Percentiles rank a stretch among this genome's conserved stretches.
Conservation (phyloP, 2,797 vertebrate genomes). For the Echeneis naucrates region DNA sequence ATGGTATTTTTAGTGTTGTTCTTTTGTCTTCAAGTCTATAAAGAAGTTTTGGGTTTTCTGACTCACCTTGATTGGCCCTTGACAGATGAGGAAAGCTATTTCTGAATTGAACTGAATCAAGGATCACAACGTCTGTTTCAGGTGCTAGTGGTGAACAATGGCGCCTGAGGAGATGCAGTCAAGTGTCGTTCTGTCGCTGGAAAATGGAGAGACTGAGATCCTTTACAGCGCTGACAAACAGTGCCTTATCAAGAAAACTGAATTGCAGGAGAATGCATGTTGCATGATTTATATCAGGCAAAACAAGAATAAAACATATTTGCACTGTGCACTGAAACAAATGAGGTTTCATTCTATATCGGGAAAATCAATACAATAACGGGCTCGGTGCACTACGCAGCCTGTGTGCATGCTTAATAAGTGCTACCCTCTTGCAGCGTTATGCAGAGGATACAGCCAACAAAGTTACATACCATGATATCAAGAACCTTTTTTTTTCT, state of each 20-base stretch:
- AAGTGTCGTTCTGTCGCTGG: constrained; percentile 26
- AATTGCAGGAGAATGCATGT: constrained; percentile 71
- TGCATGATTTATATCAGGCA: constrained; percentile 76
- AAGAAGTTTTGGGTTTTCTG: neutral
- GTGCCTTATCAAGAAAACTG: constrained; percentile 65
- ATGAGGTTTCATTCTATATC: constrained; percentile 81
- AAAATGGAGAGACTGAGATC: constrained; percentile 55
- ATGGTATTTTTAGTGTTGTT: neutral
- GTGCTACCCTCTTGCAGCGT: constrained; percentile 41
- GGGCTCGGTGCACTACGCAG: constrained; percentile 61
- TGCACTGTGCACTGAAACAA: constrained; percentile 81
- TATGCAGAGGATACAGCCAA: constrained; percentile 41
- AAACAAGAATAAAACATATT: constrained; percentile 82
- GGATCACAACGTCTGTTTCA: constrained; percentile 9
- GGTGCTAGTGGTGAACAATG: neutral
- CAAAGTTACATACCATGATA: constrained; percentile 68
- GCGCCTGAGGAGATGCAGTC: constrained; percentile 16
- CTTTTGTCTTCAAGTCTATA: neutral
- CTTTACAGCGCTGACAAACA: constrained; percentile 66
- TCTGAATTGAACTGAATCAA: neutral
- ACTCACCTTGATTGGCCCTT: neutral
- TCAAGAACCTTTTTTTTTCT: constrained; percentile 53
- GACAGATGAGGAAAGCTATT: neutral
- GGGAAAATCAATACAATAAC: constrained; percentile 80
- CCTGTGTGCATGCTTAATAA: constrained; percentile 75